These are phyloP conservation scores for Colletes latitarsis DNA, from an alignment of 1,140 invertebrate species.

Conservation along the genomic window DNA sequence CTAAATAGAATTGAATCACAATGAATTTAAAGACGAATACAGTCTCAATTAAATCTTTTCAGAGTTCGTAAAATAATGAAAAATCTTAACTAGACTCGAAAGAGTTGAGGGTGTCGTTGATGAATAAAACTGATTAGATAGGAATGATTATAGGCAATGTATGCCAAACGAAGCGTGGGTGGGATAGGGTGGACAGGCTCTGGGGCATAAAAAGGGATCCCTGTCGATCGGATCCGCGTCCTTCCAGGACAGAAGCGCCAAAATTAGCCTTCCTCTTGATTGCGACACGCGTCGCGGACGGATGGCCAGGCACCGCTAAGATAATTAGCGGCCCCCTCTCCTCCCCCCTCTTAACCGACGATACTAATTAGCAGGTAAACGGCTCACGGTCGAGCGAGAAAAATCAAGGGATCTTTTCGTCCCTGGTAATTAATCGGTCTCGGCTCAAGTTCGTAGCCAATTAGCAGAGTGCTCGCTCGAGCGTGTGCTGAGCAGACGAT, in stretches of 20 bases:
- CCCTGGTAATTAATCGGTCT: conserved; percentile 45
- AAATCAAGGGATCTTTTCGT: conserved; percentile 45
- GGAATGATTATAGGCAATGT: no score
- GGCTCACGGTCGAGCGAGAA: conserved; percentile 23
- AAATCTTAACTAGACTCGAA: no score
- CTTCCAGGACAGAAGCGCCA: neutral
- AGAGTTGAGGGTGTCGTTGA: no score
- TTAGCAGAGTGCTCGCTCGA: conserved; percentile 28
- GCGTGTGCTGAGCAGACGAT: conserved; percentile 26
- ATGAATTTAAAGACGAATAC: no score
- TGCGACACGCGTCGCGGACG: conserved; percentile 18
- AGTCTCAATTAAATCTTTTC: no score
- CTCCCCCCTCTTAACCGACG: conserved; percentile 20
- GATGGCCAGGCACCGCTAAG: conserved; percentile 20
- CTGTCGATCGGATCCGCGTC: no score
- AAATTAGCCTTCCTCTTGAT: conserved; percentile 22
- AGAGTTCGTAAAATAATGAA: no score
- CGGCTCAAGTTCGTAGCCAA: conserved; percentile 33
- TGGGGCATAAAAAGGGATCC: no score
- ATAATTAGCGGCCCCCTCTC: conserved; percentile 50
- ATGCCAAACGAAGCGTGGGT: no score
- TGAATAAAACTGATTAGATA: no score
- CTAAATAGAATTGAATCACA: no score
- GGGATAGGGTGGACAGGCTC: no score
- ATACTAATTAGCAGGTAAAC: conserved; percentile 61